Evolutionary conservation across 2,113 vertebrate genomes (phyloP).

Genomic region (Numenius arquata): DNA sequence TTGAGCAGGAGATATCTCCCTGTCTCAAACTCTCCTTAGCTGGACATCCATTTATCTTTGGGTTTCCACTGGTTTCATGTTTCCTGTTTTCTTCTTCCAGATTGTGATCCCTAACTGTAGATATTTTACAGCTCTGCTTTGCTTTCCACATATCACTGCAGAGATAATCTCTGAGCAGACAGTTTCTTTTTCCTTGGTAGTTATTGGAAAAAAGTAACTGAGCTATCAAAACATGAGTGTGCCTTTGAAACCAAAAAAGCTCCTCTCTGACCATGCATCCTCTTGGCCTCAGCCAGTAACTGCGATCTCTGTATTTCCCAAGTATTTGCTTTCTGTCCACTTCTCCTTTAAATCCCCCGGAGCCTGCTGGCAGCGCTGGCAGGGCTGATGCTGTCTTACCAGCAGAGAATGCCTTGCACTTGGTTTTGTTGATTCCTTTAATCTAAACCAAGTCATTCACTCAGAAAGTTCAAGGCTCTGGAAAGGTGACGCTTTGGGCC

Average conservation of each 20-base stretch:
- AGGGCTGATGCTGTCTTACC: background rate
- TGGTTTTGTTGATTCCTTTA: conserved; percentile 47
- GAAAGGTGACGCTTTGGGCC: conserved; percentile 14
- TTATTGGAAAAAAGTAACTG: background rate
- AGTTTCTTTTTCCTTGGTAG: conserved; percentile 48
- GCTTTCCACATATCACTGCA: conserved; percentile 51
- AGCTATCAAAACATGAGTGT: background rate
- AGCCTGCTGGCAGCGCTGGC: background rate
- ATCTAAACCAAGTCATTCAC: conserved; percentile 58
- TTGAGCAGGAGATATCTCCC: conserved; percentile 39
- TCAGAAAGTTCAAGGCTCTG: conserved; percentile 39
- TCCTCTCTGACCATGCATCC: background rate
- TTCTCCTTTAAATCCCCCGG: conserved; percentile 28
- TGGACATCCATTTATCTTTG: conserved; percentile 36
- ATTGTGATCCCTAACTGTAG: conserved; percentile 42
- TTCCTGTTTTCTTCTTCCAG: conserved; percentile 65
- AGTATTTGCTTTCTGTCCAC: background rate
- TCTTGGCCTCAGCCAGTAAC: background rate
- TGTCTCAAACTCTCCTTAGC: conserved; percentile 1
- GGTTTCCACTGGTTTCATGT: conserved; percentile 46
- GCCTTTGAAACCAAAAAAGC: background rate
- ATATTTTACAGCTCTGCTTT: conserved; percentile 62
- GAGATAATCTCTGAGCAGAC: conserved; percentile 59
- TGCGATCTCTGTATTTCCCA: background rate
- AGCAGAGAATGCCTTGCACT: conserved; percentile 10